Conservation (phyloP, 2,888 invertebrate species). For the Torymus auratus region DNA sequence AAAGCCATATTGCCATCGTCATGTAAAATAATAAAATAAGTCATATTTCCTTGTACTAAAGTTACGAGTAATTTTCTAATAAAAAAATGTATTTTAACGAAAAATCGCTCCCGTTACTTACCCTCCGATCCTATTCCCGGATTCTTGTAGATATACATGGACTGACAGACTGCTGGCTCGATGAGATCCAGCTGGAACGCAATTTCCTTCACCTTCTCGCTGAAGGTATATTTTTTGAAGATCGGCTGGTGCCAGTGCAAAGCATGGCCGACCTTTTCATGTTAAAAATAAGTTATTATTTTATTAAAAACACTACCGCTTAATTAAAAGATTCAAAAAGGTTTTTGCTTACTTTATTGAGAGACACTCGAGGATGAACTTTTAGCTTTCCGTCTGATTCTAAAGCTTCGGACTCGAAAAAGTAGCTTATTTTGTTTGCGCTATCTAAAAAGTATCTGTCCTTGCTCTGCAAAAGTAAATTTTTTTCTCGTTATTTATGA, state of each 20-base stretch:
- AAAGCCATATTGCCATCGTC: too few species aligned
- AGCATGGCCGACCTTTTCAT: slow-evolving; percentile 88
- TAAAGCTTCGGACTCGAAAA: slow-evolving; percentile 91
- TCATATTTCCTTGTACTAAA: too few species aligned
- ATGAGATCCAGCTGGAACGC: slow-evolving; percentile 85
- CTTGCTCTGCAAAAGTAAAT: slow-evolving; percentile 76
- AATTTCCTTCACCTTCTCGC: slow-evolving; percentile 87
- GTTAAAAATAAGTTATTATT: neutral
- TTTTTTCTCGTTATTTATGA: neutral
- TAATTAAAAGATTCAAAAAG: slow-evolving; percentile 1
- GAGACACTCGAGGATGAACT: slow-evolving; percentile 81
- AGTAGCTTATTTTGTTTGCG: slow-evolving; percentile 93
- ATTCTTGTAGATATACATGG: slow-evolving; percentile 99
- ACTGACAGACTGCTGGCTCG: slow-evolving; percentile 93
- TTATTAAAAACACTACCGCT: too few species aligned
- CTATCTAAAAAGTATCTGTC: slow-evolving; percentile 94
- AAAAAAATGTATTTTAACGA: too few species aligned
- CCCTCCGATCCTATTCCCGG: slow-evolving; percentile 93
- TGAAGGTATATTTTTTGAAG: slow-evolving; percentile 90
- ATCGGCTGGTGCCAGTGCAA: slow-evolving; percentile 88
- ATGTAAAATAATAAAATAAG: too few species aligned
- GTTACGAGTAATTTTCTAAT: too few species aligned
- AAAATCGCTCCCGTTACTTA: slow-evolving; percentile 69
- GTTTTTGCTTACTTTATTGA: slow-evolving; percentile 82
- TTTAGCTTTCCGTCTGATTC: slow-evolving; percentile 85